Conservation (phyloP, 2,888 invertebrate species). For the Beris chalybata region DNA sequence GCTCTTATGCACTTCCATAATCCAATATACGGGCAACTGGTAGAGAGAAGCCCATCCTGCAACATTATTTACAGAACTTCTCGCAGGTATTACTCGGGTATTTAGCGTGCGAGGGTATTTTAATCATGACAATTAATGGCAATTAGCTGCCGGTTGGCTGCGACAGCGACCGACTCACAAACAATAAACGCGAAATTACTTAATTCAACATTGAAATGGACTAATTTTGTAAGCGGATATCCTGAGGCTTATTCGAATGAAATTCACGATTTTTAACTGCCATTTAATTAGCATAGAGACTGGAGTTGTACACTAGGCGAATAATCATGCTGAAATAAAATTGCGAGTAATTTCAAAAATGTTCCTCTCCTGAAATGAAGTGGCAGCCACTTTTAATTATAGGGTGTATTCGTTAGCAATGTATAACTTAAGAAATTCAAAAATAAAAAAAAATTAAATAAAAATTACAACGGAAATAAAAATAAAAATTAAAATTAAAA, state of each 20-base stretch:
- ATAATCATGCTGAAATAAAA: too few relatives aligned
- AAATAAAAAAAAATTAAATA: too few relatives aligned
- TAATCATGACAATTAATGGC: constrained; percentile 27
- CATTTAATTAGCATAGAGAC: not conserved
- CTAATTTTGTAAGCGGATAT: constrained; percentile 36
- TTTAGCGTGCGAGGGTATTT: constrained; percentile 25
- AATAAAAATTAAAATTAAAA: too few relatives aligned
- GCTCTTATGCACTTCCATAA: too few relatives aligned
- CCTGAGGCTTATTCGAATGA: constrained; percentile 28
- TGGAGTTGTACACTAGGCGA: too few relatives aligned
- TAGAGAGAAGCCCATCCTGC: not conserved
- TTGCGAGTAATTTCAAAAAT: too few relatives aligned
- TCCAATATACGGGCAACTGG: too few relatives aligned
- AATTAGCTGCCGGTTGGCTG: constrained; percentile 21
- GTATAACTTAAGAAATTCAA: too few relatives aligned
- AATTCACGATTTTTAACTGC: constrained; percentile 16
- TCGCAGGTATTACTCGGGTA: constrained; percentile 7
- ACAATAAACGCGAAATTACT: constrained; percentile 36
- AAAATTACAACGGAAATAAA: too few relatives aligned
- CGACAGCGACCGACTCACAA: constrained; percentile 17
- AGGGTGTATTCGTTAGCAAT: too few relatives aligned
- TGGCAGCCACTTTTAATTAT: too few relatives aligned
- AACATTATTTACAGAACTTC: constrained; percentile 1
- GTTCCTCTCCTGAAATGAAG: too few relatives aligned
- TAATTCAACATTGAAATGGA: constrained; percentile 36